Conservation (phyloP, 2,113 vertebrate species). For the Nothobranchius furzeri region DNA sequence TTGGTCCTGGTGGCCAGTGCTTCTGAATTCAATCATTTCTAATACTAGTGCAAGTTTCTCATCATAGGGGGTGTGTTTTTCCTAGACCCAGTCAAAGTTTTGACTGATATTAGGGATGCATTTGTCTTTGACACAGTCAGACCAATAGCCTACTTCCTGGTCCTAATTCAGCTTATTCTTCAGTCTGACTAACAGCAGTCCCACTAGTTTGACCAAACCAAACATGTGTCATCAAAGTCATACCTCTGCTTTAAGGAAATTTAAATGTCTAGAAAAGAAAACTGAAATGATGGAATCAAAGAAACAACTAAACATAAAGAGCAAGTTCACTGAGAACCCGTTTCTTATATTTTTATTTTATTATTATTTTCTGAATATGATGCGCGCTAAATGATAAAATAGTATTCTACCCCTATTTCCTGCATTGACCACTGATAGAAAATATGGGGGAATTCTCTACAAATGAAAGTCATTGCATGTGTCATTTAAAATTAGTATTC, state of each 20-base stretch:
- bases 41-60: not conserved
- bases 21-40: constrained; percentile 37
- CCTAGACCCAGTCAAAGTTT: not conserved
- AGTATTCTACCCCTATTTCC: too few relatives aligned
- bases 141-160: not conserved
- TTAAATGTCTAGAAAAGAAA: not conserved
- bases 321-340: too few relatives aligned
- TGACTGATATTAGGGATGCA: not conserved
- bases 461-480: too few relatives aligned
- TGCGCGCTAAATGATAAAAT: too few relatives aligned
- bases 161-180: not conserved
- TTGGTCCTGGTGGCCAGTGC: constrained; percentile 21
- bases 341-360: too few relatives aligned
- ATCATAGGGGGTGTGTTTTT: too few relatives aligned
- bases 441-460: too few relatives aligned
- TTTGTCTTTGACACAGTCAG: not conserved
- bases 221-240: not conserved
- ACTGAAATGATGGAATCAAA: not conserved
- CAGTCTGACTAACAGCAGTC: not conserved
- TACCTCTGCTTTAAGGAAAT: not conserved
- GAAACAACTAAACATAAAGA: not conserved
- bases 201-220: not conserved
- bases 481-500: too few relatives aligned
- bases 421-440: too few relatives aligned
- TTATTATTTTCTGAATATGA: too few relatives aligned